Evolutionary conservation across 2,113 vertebrate species (phyloP).

Genomic region (Tychaedon coryphoeus): DNA sequence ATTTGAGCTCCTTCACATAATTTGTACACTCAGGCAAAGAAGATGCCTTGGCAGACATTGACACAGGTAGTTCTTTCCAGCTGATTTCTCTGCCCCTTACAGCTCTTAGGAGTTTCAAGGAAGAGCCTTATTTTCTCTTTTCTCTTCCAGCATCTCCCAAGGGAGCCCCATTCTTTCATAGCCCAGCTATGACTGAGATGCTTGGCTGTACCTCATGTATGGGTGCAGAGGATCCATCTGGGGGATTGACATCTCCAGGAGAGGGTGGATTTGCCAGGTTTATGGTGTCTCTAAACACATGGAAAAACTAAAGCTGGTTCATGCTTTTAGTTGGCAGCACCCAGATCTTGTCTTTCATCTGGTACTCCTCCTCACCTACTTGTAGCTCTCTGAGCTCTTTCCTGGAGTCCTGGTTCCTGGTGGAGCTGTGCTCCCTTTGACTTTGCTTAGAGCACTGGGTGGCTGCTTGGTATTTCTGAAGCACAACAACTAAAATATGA

Average conservation of each 20-base stretch:
- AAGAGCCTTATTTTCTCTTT: not conserved
- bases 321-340: not conserved
- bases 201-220: not conserved
- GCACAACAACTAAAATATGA: constrained; percentile 1
- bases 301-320: not conserved
- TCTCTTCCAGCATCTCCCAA: not conserved
- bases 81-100: not conserved
- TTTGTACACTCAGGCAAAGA: not conserved
- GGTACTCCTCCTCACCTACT: not conserved
- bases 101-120: not conserved
- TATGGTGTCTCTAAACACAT: not conserved
- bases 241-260: not conserved
- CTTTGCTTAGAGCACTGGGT: not conserved
- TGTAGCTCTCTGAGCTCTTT: not conserved
- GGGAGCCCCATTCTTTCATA: not conserved
- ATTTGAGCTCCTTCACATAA: not conserved
- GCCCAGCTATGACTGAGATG: not conserved
- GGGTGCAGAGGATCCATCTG: not conserved
- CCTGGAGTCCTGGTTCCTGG: not conserved
- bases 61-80: not conserved
- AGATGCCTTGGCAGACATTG: not conserved
- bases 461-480: not conserved
- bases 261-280: not conserved
- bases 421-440: not conserved
- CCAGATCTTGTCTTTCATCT: not conserved